phyloP scores from a whole-genome alignment of 35 echinoderm and acorn worm species.

The Ophioderma brevispina region DNA sequence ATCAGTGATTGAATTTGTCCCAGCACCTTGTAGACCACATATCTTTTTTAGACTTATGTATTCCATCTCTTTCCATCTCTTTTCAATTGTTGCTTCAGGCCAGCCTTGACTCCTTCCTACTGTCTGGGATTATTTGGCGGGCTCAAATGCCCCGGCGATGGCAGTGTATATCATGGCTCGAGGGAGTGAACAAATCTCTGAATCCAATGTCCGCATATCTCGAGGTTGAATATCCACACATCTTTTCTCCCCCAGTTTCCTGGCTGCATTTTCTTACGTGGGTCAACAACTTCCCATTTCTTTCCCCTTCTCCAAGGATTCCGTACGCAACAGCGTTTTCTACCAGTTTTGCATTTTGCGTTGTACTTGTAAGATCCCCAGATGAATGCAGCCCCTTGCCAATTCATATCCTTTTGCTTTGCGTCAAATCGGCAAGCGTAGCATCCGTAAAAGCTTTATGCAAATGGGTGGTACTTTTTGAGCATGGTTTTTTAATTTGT shows the following conservation, averaged over 20 bases:
- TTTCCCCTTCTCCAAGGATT: neutral
- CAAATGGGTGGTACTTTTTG: neutral
- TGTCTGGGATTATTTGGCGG: neutral
- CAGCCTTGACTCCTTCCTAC: neutral
- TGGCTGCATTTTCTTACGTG: neutral
- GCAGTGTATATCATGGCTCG: neutral
- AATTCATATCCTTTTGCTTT: neutral
- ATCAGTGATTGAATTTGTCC: neutral
- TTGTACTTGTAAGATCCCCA: neutral
- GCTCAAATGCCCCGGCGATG: neutral
- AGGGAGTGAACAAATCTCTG: neutral
- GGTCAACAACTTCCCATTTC: neutral
- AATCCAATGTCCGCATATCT: neutral
- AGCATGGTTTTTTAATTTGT: neutral
- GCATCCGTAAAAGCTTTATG: neutral
- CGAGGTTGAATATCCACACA: neutral
- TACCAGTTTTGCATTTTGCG: too few species aligned
- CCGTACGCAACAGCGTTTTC: neutral
- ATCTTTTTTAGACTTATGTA: neutral
- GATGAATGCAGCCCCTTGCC: neutral
- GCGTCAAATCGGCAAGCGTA: too few species aligned
- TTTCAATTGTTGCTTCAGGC: neutral
- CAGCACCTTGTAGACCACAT: neutral
- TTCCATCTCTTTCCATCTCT: neutral
- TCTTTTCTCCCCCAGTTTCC: neutral